Base-by-base conservation (phyloP, 2,888 invertebrate genomes). In the Epinotia nisella region DNA sequence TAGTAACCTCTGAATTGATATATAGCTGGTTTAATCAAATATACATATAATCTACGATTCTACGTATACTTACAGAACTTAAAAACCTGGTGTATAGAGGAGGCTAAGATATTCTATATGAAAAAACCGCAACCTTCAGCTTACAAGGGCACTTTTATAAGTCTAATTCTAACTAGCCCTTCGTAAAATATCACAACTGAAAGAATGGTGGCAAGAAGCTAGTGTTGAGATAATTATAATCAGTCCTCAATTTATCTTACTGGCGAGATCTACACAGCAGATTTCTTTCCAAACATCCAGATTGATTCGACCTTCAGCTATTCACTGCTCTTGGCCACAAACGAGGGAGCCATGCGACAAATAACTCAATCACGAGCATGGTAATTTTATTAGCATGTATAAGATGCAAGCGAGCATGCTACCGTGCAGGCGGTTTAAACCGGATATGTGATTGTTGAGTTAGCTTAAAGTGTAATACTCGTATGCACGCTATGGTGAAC, bases 281-380 rank as follows among this genome's bases (percentile, higher is more conserved):
- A 41, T n/a, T 11, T 55, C 39, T 66, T 55, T 56, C 58, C 29
- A 21, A 56, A 66, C 19, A 39, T 24, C 29, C 51, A 21, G 55
- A 66, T 64, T 61, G 64, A 69, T 73, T 69, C 53, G 69, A 59
- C 73, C 73, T 73, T 73, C 58, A 69, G 9, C 24, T 62, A 70
- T 49, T 70, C 62, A 62, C 29, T 13, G 70, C 13, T 10, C 61
- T 51, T 41, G 49, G 64, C 41, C 56, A 39, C 68, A 24, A 17
- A 64, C 60, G 53, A 45, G 53, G 53, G 72, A 51, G 45, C 15
- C 56, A 67, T 56, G 67, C 41, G 53, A 73, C 64, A 64, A 73
- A 73, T 64, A 73, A 69, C 56, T 29, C 24, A 64, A 68, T 68
- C 64, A 74, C 58, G 74, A 74, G 0, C 66, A 68, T 71, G 53